These are phyloP conservation scores for Halcyon smyrnensis DNA, from an alignment of 2,797 vertebrate genomes.

Conservation along the genomic window DNA sequence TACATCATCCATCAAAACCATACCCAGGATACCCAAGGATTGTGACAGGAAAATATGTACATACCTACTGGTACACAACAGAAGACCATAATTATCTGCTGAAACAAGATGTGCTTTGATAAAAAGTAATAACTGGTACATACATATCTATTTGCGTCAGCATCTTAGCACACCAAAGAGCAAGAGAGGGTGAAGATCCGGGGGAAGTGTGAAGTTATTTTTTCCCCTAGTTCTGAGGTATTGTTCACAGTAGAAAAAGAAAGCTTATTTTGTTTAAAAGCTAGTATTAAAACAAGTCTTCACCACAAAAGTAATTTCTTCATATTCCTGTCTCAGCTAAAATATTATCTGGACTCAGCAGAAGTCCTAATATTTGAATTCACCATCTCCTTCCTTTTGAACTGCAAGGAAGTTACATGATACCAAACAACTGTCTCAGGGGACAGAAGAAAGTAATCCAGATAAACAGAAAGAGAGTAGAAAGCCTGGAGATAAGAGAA, in stretches of 20 bases:
- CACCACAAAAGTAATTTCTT: not conserved
- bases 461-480: not conserved
- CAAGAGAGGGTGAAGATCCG: not conserved
- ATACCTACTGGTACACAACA: not conserved
- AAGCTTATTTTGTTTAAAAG: not conserved
- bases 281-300: not conserved
- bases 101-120: not conserved
- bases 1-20: not conserved
- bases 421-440: not conserved
- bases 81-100: not conserved
- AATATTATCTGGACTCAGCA: not conserved
- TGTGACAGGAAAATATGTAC: not conserved
- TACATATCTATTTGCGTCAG: not conserved
- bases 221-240: not conserved
- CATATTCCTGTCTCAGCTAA: not conserved
- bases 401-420: not conserved
- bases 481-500: not conserved
- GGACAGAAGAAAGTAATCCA: not conserved
- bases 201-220: not conserved
- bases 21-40: not conserved
- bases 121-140: not conserved
- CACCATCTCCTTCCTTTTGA: not conserved
- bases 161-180: not conserved
- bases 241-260: not conserved
- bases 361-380: constrained; percentile 5